phyloP scores from a whole-genome alignment of 2,797 vertebrate species.

The Manis pentadactyla region DNA sequence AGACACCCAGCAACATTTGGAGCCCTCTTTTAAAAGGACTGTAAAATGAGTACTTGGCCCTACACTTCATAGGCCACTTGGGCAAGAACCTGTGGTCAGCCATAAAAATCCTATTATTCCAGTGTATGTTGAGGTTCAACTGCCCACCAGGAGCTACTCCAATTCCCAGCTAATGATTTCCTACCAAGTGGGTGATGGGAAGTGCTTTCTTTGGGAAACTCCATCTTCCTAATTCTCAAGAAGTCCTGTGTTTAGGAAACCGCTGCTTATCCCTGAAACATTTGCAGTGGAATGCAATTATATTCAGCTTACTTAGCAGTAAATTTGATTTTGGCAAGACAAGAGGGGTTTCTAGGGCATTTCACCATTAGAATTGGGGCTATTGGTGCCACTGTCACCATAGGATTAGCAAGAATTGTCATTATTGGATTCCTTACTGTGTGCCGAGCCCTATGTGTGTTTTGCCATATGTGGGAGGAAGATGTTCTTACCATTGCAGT shows the following conservation, averaged over 20 bases:
- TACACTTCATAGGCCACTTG: constrained; percentile 79
- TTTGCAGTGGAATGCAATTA: constrained; percentile 64
- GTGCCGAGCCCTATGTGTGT: not conserved
- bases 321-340: constrained; percentile 60
- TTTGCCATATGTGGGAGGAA: not conserved
- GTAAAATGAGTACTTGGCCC: constrained; percentile 80
- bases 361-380: not conserved
- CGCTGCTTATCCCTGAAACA: not conserved
- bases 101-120: constrained; percentile 84
- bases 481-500: not conserved
- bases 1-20: constrained; percentile 79
- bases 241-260: constrained; percentile 29
- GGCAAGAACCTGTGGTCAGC: constrained; percentile 81
- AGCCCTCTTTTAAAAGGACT: constrained; percentile 82
- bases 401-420: not conserved
- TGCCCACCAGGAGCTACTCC: constrained; percentile 58
- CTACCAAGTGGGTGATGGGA: not conserved
- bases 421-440: not conserved
- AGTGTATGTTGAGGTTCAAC: constrained; percentile 79
- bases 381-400: not conserved
- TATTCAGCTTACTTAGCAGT: constrained; percentile 22
- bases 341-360: constrained; percentile 14
- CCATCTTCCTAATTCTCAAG: constrained; percentile 56
- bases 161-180: constrained; percentile 28
- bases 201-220: constrained; percentile 30